Evolutionary conservation across 2,797 vertebrate species (phyloP), one percentile per base, ranked within the genome.

Genomic region (Steatocranus sp.): DNA sequence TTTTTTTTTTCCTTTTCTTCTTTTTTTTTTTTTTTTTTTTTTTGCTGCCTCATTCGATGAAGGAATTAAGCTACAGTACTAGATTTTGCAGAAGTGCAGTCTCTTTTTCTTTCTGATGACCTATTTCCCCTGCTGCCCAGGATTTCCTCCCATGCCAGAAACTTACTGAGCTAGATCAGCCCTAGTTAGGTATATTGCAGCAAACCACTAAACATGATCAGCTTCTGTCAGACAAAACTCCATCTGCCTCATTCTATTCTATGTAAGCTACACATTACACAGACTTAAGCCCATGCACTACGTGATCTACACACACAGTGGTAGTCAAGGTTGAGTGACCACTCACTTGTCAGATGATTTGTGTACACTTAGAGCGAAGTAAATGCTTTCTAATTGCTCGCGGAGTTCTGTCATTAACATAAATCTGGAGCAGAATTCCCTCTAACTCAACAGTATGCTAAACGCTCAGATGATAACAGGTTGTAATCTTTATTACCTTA

Each of bases 401-500:
- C 48, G 12, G 87, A 91, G 87, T 83, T 83, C 75, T 36, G 76
- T 85, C 87, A 90, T 93, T 92, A 89, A 90, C 93, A 93, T 93
- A 93, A 93, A 91, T 92, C 80, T 86, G 75, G 56, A 88, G 78
- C 82, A 85, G 82, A 87, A 91, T 93, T 92, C 91, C 88, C 88
- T 91, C 86, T 79, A 86, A 89, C 89, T 89, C 90, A 76, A 92
- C 89, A 89, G 86, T 91, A 88, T 92, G 88, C 92, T 93, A 90
- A 95, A 94, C 92, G 92, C 90, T 91, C 86, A 79, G 89, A 68
- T 91, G 93, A 95, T 90, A 93, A 93, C 83, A 90, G 88, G 93
- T 94, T 94, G 87, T 92, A 93, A 93, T 91, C 93, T 95, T 95
- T 94, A 95, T 94, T 92, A 87, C 91, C 92, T 89, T 92, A 87